Percentiles rank a stretch among this genome's conserved stretches.
phyloP scores from a whole-genome alignment of 2,888 invertebrate species.

The Tiphia femorata region DNA sequence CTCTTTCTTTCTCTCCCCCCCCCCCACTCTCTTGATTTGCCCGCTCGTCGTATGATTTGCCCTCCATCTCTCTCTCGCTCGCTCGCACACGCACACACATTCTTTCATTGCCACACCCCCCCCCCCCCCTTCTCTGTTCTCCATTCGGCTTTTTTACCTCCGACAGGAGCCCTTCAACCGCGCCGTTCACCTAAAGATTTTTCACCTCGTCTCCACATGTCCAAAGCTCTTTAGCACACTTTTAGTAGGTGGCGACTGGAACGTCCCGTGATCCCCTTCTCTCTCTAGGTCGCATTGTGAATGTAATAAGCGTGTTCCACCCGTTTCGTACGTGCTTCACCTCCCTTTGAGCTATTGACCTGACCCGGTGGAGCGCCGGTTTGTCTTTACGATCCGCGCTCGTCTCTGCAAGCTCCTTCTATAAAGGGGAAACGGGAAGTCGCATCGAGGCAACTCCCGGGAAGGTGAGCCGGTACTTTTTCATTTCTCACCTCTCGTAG shows the following conservation, averaged over 20 bases:
- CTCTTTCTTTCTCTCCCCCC: neutral
- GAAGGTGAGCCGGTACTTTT: no score
- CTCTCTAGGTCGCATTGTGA: neutral
- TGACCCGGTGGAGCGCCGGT: neutral
- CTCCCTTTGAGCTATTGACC: neutral
- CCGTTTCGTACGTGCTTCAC: neutral
- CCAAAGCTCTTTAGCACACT: constrained; percentile 10
- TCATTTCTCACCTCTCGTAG: no score
- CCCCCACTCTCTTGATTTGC: neutral
- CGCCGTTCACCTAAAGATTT: constrained; percentile 14
- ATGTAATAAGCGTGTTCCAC: neutral
- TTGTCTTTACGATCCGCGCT: neutral
- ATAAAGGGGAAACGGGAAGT: neutral
- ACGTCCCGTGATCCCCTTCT: constrained; percentile 1
- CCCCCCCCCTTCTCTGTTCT: constrained; percentile 6
- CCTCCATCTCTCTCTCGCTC: neutral
- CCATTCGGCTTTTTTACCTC: neutral
- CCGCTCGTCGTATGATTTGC: neutral
- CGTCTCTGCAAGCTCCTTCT: neutral
- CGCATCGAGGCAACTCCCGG: neutral
- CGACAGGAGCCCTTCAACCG: constrained; percentile 10
- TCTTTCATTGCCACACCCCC: no score
- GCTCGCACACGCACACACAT: no score
- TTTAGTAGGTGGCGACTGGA: neutral
- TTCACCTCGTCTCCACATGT: constrained; percentile 19